Percentiles rank a stretch among this genome's conserved stretches.
These are phyloP conservation scores for Thyatira batis DNA, from an alignment of 2,888 invertebrate species.

Conservation along the genomic window DNA sequence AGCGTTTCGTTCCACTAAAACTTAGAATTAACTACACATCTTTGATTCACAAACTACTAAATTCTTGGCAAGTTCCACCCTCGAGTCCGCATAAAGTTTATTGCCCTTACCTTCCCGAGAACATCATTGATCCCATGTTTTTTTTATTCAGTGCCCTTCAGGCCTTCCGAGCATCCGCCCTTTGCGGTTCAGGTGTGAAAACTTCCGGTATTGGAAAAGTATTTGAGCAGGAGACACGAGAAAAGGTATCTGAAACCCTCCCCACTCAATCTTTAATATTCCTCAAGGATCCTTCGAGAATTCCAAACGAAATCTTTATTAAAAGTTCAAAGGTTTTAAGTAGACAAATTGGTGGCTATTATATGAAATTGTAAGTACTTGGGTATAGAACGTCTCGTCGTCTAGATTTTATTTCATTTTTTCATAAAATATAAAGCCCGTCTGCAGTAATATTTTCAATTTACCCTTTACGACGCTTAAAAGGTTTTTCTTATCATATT, in stretches of 20 bases:
- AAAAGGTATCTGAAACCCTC: background rate
- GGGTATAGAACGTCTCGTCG: background rate
- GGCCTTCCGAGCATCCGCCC: background rate
- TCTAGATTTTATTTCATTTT: background rate
- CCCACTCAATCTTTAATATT: background rate
- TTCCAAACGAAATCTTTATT: background rate
- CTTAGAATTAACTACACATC: background rate
- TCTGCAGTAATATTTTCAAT: background rate
- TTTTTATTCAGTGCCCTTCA: slow-evolving; percentile 3
- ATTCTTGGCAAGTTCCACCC: background rate
- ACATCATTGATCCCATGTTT: slow-evolving; percentile 2
- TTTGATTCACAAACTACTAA: background rate
- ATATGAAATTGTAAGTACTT: background rate
- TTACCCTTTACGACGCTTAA: background rate
- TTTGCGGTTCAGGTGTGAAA: slow-evolving; percentile 4
- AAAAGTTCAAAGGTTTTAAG: background rate
- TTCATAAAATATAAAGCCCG: background rate
- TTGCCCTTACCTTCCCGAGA: background rate
- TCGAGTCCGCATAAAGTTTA: slow-evolving; percentile 2
- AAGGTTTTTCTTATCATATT: background rate
- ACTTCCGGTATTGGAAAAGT: slow-evolving; percentile 4
- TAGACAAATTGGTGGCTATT: background rate
- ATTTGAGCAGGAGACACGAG: background rate
- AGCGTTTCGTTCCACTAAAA: background rate
- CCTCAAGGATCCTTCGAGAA: background rate